phyloP scores from a whole-genome alignment of 2,888 invertebrate species.

The Leptinotarsa tumamoca region DNA sequence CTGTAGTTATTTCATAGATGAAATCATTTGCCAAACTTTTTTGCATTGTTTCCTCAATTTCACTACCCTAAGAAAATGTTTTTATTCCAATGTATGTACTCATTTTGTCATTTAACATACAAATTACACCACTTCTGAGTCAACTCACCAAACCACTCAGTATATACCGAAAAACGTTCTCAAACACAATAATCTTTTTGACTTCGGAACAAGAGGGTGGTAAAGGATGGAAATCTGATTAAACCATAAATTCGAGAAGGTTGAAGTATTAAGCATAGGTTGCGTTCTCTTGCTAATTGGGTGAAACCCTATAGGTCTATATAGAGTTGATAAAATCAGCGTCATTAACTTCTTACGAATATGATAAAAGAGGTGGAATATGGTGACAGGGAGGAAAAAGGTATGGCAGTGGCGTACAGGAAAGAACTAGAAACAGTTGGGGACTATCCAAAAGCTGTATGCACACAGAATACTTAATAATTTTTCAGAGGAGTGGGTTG shows the following conservation, averaged over 20 bases:
- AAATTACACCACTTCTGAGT: no score
- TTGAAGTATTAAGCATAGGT: no score
- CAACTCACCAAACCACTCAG: neutral
- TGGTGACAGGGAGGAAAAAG: conserved; percentile 32
- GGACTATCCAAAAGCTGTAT: neutral
- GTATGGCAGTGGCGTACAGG: conserved; percentile 28
- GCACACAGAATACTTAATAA: neutral
- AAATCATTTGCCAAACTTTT: no score
- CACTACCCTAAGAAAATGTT: no score
- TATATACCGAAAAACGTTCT: neutral
- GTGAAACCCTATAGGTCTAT: conserved; percentile 51
- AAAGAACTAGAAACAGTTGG: neutral
- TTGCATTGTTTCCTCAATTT: no score
- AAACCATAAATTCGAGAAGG: conserved; percentile 45
- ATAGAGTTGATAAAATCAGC: conserved; percentile 25
- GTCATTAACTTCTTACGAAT: conserved; percentile 19
- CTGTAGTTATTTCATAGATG: no score
- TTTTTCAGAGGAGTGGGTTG: neutral
- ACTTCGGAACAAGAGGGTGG: conserved; percentile 35
- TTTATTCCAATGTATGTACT: no score
- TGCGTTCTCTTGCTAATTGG: no score
- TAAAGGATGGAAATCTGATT: conserved; percentile 39
- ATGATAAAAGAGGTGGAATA: conserved; percentile 40
- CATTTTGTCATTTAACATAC: no score
- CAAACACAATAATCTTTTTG: conserved; percentile 35